Conservation (phyloP, 2,888 invertebrate genomes). For the Argyra leucocephala region DNA sequence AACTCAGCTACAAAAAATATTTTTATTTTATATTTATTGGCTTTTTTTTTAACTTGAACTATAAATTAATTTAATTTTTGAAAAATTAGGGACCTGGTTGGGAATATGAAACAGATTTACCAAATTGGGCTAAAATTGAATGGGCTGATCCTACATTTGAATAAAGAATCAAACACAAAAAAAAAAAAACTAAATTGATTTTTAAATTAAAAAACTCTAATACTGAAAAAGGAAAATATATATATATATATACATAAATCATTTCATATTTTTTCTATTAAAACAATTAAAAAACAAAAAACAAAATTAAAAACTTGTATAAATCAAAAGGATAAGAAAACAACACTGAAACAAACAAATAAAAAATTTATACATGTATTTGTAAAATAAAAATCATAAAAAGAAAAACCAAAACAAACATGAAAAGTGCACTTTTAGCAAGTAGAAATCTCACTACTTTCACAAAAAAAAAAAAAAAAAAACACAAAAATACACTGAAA, state of each 20-base stretch:
- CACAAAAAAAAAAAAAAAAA: background rate
- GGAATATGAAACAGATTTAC: slow-evolving; percentile 86
- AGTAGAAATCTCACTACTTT: slow-evolving; percentile 1
- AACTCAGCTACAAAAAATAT: background rate
- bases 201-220: background rate
- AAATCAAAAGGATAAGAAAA: background rate
- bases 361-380: slow-evolving; percentile 5
- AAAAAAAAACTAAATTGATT: background rate
- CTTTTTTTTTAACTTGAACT: background rate
- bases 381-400: background rate
- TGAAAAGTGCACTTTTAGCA: slow-evolving; percentile 3
- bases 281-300: background rate
- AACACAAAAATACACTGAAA: background rate
- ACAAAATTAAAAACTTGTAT: background rate
- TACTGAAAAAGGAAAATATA: background rate
- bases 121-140: slow-evolving; percentile 82
- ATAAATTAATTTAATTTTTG: slow-evolving; percentile 26
- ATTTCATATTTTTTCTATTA: slow-evolving; percentile 7
- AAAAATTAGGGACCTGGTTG: slow-evolving; percentile 74
- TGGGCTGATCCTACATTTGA: slow-evolving; percentile 62
- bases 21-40: background rate
- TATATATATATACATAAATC: background rate
- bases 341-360: background rate
- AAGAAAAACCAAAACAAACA: background rate
- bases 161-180: slow-evolving; percentile 9